Evolutionary conservation across 2,113 vertebrate genomes (phyloP).

Genomic region (Eulemur rufifrons): DNA sequence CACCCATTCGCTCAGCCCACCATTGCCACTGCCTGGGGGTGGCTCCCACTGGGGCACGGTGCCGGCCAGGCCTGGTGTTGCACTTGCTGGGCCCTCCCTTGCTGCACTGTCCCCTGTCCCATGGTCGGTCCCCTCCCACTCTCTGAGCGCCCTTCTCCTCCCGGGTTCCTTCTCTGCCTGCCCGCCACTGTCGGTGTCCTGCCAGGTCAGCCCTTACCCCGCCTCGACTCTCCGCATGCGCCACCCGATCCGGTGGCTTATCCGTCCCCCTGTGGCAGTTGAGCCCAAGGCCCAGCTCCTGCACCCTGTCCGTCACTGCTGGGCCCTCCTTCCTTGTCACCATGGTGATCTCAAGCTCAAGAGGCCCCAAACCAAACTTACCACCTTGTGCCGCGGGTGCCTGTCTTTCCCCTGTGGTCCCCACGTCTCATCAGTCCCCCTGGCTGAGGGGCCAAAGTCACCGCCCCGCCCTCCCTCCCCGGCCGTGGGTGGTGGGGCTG

Average conservation of each 20-base stretch:
- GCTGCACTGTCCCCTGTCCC: background rate
- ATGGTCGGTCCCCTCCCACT: no score
- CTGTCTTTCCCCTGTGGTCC: no score
- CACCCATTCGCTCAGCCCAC: no score
- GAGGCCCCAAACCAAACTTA: background rate
- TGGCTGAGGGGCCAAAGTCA: background rate
- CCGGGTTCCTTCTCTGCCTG: background rate
- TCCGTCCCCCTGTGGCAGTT: background rate
- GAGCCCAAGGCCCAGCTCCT: background rate
- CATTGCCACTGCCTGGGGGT: background rate
- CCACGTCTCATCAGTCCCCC: background rate
- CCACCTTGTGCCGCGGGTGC: no score
- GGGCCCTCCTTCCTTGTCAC: background rate
- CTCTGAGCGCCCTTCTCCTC: background rate
- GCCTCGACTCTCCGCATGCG: background rate
- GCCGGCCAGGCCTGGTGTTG: background rate
- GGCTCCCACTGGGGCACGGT: background rate
- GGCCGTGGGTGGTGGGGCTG: background rate
- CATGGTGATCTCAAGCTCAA: background rate
- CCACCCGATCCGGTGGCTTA: background rate
- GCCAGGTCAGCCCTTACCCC: no score
- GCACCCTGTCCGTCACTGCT: background rate
- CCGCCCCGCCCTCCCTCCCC: background rate
- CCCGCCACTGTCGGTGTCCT: background rate
- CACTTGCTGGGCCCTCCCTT: background rate